Percentiles rank a stretch among this genome's conserved stretches.
Conservation (phyloP, 1,140 invertebrate genomes). For the Scaptomyza hsui region DNA sequence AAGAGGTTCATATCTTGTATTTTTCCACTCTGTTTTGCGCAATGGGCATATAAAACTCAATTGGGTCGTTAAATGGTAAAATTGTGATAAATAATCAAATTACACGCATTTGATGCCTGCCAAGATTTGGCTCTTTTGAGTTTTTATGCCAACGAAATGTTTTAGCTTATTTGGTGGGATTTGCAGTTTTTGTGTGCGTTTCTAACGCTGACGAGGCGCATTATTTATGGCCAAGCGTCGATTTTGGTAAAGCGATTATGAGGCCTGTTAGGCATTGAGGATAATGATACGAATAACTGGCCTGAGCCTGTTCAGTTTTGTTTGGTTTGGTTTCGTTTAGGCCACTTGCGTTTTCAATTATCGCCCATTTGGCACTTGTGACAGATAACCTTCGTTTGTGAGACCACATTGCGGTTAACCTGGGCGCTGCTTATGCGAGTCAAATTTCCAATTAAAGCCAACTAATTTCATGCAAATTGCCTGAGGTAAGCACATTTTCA, state of each 20-base stretch:
- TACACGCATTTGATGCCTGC: conserved; percentile 70
- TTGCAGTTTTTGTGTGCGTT: conserved; percentile 34
- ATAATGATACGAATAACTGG: conserved; percentile 23
- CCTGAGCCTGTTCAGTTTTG: not conserved
- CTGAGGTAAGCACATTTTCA: conserved; percentile 20
- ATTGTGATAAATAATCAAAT: conserved; percentile 83
- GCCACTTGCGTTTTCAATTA: conserved; percentile 37
- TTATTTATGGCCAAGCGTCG: conserved; percentile 40
- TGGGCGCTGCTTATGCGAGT: conserved; percentile 31
- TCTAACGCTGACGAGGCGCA: conserved; percentile 34
- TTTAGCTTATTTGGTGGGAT: conserved; percentile 43
- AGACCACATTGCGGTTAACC: conserved; percentile 6
- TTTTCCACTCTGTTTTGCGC: conserved; percentile 12
- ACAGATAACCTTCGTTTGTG: conserved; percentile 30
- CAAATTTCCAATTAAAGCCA: conserved; percentile 72
- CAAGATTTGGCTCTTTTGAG: conserved; percentile 53
- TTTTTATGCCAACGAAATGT: conserved; percentile 61
- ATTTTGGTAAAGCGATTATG: conserved; percentile 42
- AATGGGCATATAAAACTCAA: conserved; percentile 72
- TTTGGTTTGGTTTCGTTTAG: not conserved
- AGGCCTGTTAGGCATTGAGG: conserved; percentile 17
- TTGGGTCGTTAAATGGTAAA: conserved; percentile 80
- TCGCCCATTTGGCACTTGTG: conserved; percentile 25
- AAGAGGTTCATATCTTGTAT: not conserved
- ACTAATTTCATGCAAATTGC: conserved; percentile 74